phyloP scores from a whole-genome alignment of 2,797 vertebrate species.

The Spondyliosoma cantharus region DNA sequence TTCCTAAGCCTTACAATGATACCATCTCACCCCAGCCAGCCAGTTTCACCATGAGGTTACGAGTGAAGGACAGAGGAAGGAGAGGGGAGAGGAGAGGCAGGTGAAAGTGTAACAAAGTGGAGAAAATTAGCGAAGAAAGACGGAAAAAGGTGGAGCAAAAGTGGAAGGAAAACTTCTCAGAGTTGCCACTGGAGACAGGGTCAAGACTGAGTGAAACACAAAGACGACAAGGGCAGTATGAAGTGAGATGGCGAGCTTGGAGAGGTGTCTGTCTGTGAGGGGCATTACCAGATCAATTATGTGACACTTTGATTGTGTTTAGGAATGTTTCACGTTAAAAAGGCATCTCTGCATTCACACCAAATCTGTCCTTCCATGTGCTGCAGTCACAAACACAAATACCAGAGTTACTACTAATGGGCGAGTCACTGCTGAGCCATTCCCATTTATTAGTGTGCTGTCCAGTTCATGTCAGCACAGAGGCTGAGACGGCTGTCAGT shows the following conservation, averaged over 20 bases:
- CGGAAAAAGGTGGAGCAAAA: background rate
- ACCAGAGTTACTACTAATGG: slow-evolving; percentile 2
- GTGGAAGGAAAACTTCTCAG: background rate
- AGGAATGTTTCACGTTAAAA: slow-evolving; percentile 22
- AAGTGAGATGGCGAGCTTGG: background rate
- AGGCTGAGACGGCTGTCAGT: slow-evolving; percentile 39
- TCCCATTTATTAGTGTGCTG: slow-evolving; percentile 40
- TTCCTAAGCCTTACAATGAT: slow-evolving; percentile 52
- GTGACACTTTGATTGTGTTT: slow-evolving; percentile 2
- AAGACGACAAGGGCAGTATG: background rate
- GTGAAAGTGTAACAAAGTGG: background rate
- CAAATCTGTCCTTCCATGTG: slow-evolving; percentile 37
- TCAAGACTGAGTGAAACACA: background rate
- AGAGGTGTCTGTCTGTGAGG: slow-evolving; percentile 7
- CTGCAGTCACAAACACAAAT: slow-evolving; percentile 31
- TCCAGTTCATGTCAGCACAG: slow-evolving; percentile 41
- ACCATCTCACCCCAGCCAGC: slow-evolving; percentile 36
- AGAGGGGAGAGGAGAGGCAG: slow-evolving; percentile 35
- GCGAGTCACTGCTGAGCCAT: slow-evolving; percentile 35
- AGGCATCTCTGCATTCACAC: slow-evolving; percentile 15
- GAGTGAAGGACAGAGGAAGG: slow-evolving; percentile 33
- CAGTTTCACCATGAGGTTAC: slow-evolving; percentile 43
- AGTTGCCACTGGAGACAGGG: background rate
- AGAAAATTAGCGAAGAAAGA: background rate
- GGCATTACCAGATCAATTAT: background rate